These are phyloP conservation scores for Chouioia cunea DNA, from an alignment of 2,888 invertebrate species.

Conservation along the genomic window DNA sequence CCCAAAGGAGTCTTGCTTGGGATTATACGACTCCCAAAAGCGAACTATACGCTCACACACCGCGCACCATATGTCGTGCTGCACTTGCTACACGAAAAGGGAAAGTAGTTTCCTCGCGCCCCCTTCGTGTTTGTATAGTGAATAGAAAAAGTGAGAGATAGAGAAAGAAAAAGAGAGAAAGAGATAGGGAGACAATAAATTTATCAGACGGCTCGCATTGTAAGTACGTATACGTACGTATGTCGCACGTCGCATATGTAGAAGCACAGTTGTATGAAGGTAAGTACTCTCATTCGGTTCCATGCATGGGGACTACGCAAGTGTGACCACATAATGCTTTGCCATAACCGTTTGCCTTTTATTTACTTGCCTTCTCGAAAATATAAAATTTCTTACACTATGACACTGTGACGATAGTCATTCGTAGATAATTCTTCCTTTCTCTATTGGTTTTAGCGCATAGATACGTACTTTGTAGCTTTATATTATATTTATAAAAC, in stretches of 20 bases:
- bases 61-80: conserved; percentile 17
- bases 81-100: conserved; percentile 6
- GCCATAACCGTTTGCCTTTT: not conserved
- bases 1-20: not conserved
- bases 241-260: too few species aligned
- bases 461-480: too few species aligned
- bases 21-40: not conserved
- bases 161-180: conserved; percentile 10
- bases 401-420: too few species aligned
- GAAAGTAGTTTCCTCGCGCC: conserved; percentile 3
- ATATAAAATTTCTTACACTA: not conserved
- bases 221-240: too few species aligned
- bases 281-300: too few species aligned
- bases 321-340: too few species aligned
- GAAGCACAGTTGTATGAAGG: too few species aligned
- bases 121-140: not conserved
- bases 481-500: too few species aligned
- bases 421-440: too few species aligned
- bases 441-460: too few species aligned
- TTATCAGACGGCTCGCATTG: too few species aligned
- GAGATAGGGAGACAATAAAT: not conserved
- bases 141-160: not conserved
- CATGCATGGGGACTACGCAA: too few species aligned
- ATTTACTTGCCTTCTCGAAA: conserved; percentile 15
- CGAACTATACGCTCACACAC: not conserved